Conservation (phyloP, 2,797 vertebrate genomes). For the Psittacula echo region DNA sequence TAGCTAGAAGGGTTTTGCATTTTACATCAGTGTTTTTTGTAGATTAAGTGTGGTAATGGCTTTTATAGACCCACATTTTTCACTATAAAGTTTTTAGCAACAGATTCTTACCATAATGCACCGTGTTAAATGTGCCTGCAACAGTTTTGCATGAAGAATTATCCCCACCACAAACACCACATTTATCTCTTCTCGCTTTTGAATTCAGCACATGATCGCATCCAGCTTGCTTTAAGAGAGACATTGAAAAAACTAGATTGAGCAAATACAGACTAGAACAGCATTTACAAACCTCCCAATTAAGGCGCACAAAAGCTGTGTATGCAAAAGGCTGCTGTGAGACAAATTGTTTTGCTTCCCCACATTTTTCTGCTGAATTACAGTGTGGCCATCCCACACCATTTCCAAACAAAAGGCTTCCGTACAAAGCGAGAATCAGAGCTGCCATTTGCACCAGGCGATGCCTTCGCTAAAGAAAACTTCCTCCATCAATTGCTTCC, state of each 20-base stretch:
- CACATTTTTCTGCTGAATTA: slow-evolving; percentile 9
- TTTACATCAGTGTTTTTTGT: slow-evolving; percentile 26
- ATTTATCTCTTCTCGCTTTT: slow-evolving; percentile 98
- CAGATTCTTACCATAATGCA: slow-evolving; percentile 91
- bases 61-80: slow-evolving; percentile 48
- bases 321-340: not conserved
- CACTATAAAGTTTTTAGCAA: slow-evolving; percentile 44
- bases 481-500: not conserved
- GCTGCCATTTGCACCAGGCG: not conserved
- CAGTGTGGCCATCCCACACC: not conserved
- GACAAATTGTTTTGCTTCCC: slow-evolving; percentile 23
- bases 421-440: not conserved
- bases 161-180: slow-evolving; percentile 97
- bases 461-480: not conserved
- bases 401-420: not conserved
- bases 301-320: slow-evolving; percentile 43
- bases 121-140: slow-evolving; percentile 93
- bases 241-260: slow-evolving; percentile 60
- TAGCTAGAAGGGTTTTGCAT: slow-evolving; percentile 29
- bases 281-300: slow-evolving; percentile 50
- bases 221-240: slow-evolving; percentile 94
- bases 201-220: slow-evolving; percentile 98
- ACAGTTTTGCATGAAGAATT: slow-evolving; percentile 98
- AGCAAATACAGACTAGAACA: slow-evolving; percentile 60
- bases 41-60: slow-evolving; percentile 22